A percentile compares a stretch with the other conserved stretches of the same genome.
phyloP scores from a whole-genome alignment of 2,113 vertebrate genomes.

The Ammospiza nelsoni region DNA sequence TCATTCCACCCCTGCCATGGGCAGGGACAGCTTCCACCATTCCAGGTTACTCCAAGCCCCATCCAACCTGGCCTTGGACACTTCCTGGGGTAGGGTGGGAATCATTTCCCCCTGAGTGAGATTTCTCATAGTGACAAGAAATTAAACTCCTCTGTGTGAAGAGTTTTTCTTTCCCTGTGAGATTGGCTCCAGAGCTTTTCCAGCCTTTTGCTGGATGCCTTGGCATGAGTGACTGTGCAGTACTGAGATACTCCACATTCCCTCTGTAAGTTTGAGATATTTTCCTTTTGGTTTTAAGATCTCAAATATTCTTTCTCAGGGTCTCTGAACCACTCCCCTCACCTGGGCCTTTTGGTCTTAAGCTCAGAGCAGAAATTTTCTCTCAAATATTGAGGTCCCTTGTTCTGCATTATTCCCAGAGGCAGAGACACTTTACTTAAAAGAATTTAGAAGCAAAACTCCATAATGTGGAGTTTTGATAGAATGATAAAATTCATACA shows the following conservation, averaged over 20 bases:
- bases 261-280: background rate
- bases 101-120: background rate
- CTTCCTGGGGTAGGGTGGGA: background rate
- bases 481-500: no score
- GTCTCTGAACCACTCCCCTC: background rate
- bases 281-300: background rate
- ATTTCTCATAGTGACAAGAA: background rate
- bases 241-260: background rate
- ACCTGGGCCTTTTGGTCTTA: background rate
- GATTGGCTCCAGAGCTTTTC: background rate
- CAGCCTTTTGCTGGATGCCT: background rate
- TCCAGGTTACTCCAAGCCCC: background rate
- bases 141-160: background rate
- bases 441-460: background rate
- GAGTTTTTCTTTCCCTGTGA: background rate
- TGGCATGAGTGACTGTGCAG: background rate
- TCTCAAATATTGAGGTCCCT: background rate
- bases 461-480: background rate
- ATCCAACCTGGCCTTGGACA: background rate
- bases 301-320: background rate
- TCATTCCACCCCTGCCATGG: background rate
- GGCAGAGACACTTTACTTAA: background rate
- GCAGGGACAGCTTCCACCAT: background rate
- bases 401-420: background rate
- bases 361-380: background rate